phyloP scores from a whole-genome alignment of 2,888 invertebrate species.

The Agrotis segetum region DNA sequence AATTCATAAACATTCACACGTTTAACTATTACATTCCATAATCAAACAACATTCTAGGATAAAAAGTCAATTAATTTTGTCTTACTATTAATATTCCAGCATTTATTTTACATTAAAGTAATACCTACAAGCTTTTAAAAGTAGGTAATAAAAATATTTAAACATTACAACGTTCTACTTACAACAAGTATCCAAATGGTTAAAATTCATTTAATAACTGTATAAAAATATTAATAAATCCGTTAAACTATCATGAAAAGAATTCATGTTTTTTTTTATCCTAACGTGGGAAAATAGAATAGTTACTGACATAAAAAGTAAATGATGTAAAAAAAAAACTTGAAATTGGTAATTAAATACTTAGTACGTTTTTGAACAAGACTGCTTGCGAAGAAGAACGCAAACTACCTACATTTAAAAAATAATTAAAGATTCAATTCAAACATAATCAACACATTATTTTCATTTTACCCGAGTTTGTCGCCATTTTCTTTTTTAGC shows the following conservation, averaged over 20 bases:
- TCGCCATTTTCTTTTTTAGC: not conserved
- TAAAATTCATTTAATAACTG: constrained; percentile 12
- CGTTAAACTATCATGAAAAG: constrained; percentile 9
- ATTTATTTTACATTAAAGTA: not conserved
- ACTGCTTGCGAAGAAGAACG: not conserved
- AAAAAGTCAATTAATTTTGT: not conserved
- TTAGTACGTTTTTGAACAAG: not conserved
- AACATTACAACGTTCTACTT: constrained; percentile 14
- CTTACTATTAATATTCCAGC: constrained; percentile 5
- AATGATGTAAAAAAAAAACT: not conserved
- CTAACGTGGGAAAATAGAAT: constrained; percentile 30
- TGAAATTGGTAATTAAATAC: not conserved
- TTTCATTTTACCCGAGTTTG: too few species aligned
- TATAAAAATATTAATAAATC: constrained; percentile 10
- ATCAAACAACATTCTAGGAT: not conserved
- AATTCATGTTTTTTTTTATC: constrained; percentile 9
- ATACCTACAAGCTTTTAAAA: not conserved
- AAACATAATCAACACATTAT: too few species aligned
- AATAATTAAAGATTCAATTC: not conserved
- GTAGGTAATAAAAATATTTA: not conserved
- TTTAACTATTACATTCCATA: not conserved
- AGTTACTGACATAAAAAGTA: not conserved
- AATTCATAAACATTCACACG: not conserved
- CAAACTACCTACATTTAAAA: too few species aligned
- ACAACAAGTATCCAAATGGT: not conserved